A percentile compares a stretch with the other conserved stretches of the same genome.
phyloP scores from a whole-genome alignment of 2,113 vertebrate genomes.

The Perca fluviatilis region DNA sequence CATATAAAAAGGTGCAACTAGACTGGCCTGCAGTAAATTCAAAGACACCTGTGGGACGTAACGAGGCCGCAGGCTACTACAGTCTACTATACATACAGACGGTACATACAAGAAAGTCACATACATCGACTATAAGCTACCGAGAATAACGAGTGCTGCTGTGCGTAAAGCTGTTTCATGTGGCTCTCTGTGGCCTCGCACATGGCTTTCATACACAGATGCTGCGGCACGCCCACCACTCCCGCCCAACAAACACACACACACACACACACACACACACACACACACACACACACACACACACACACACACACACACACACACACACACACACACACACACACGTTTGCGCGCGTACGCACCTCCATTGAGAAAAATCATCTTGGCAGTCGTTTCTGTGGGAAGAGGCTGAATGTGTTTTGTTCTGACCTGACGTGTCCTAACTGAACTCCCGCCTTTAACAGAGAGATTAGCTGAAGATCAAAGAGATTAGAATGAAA shows the following conservation, averaged over 20 bases:
- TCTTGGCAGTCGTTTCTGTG: neutral
- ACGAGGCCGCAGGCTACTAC: neutral
- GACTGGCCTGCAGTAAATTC: neutral
- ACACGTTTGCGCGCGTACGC: neutral
- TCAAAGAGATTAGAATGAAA: constrained; percentile 16
- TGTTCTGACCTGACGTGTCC: constrained; percentile 21
- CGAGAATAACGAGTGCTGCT: neutral
- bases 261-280: constrained; percentile 6
- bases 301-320: neutral
- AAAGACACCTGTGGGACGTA: neutral
- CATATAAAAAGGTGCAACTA: neutral
- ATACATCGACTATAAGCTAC: constrained; percentile 29
- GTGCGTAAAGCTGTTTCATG: constrained; percentile 42
- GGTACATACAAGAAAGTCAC: neutral
- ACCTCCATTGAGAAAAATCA: constrained; percentile 23
- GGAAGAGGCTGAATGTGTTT: constrained; percentile 24
- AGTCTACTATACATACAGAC: too few species aligned
- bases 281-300: constrained; percentile 9
- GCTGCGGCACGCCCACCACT: constrained; percentile 82
- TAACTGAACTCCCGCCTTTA: constrained; percentile 7
- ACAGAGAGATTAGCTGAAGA: constrained; percentile 3
- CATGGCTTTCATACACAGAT: constrained; percentile 80
- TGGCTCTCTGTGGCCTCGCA: constrained; percentile 15
- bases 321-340: neutral
- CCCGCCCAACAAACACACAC: constrained; percentile 24